Conservation (phyloP, 1,140 invertebrate genomes). For the Monochamus saltuarius region DNA sequence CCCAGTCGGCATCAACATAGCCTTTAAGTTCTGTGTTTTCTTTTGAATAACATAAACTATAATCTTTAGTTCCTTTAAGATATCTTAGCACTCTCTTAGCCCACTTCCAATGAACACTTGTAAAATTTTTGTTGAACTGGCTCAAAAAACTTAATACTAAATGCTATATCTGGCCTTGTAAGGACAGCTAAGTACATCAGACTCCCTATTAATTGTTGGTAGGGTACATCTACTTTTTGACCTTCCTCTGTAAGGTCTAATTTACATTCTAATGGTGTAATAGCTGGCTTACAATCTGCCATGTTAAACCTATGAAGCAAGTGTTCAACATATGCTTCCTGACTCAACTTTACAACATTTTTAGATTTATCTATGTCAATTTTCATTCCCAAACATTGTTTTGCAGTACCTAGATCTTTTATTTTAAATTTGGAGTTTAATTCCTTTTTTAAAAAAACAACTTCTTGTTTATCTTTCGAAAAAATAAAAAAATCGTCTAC, state of each 20-base stretch:
- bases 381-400: conserved; percentile 39
- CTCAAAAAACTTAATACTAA: conserved; percentile 48
- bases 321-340: conserved; percentile 34
- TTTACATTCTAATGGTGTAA: conserved; percentile 28
- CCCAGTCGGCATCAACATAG: too few species aligned
- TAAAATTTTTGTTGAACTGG: conserved; percentile 46
- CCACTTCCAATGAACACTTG: conserved; percentile 44
- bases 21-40: conserved; percentile 26
- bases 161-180: conserved; percentile 55
- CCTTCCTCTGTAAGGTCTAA: conserved; percentile 15
- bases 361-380: conserved; percentile 21
- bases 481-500: conserved; percentile 46
- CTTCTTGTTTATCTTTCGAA: conserved; percentile 25
- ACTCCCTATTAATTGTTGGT: conserved; percentile 49
- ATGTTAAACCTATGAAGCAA: conserved; percentile 26
- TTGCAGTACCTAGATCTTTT: conserved; percentile 36
- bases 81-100: conserved; percentile 52
- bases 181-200: conserved; percentile 52
- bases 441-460: conserved; percentile 22
- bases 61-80: conserved; percentile 47
- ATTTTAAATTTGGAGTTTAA: conserved; percentile 35
- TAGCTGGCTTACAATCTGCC: conserved; percentile 28
- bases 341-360: conserved; percentile 22
- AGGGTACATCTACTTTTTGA: conserved; percentile 29
- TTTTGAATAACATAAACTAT: conserved; percentile 17